Evolutionary conservation across 2,113 vertebrate species (phyloP).

Genomic region (Meles meles): DNA sequence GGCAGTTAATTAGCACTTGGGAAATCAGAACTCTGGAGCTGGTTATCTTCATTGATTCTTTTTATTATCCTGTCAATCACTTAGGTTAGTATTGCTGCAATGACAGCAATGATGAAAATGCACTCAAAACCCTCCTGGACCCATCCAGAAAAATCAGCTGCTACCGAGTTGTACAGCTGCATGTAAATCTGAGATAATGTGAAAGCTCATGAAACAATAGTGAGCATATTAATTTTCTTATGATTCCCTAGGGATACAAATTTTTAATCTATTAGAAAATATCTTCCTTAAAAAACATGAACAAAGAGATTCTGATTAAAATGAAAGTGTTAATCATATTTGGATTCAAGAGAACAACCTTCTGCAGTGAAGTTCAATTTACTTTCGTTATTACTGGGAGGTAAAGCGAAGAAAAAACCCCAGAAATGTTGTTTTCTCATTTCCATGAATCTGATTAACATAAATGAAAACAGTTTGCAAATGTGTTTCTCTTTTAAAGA

Average conservation of each 20-base stretch:
- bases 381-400: not conserved
- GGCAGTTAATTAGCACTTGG: not conserved
- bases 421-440: slow-evolving; percentile 42
- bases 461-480: not conserved
- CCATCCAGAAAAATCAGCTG: slow-evolving; percentile 30
- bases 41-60: slow-evolving; percentile 31
- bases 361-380: slow-evolving; percentile 27
- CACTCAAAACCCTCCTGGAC: not conserved
- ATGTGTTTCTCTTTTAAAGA: not conserved
- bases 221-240: slow-evolving; percentile 27
- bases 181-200: slow-evolving; percentile 37
- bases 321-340: slow-evolving; percentile 19
- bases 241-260: slow-evolving; percentile 7
- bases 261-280: slow-evolving; percentile 45
- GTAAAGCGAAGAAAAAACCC: slow-evolving; percentile 17
- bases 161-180: not conserved
- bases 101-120: not conserved
- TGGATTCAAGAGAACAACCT: slow-evolving; percentile 44
- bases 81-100: not conserved
- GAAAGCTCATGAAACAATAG: not conserved
- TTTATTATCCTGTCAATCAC: slow-evolving; percentile 35
- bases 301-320: slow-evolving; percentile 53
- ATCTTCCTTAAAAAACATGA: not conserved
- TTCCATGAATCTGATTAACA: slow-evolving; percentile 12
- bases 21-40: not conserved